Evolutionary conservation across 2,888 invertebrate genomes (phyloP).

Genomic region (Agrotis ipsilon): DNA sequence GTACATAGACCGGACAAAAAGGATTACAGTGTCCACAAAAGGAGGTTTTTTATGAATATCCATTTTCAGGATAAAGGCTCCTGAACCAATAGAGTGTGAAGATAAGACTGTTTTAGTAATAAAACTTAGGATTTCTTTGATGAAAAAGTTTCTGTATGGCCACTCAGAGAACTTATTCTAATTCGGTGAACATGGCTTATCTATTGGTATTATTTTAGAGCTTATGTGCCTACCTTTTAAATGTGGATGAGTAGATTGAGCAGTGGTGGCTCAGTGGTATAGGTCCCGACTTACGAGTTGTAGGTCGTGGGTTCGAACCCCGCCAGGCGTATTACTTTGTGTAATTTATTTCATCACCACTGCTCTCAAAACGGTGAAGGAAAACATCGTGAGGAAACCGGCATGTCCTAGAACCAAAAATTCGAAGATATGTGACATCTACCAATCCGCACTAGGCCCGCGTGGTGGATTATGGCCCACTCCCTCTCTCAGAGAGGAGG

Average conservation of each 20-base stretch:
- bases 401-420: too few relatives aligned
- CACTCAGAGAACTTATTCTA: conserved; percentile 30
- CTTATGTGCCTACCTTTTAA: not conserved
- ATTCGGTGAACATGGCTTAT: conserved; percentile 41
- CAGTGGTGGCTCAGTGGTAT: too few relatives aligned
- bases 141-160: conserved; percentile 39
- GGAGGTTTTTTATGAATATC: conserved; percentile 59
- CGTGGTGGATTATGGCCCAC: too few relatives aligned
- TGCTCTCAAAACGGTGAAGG: too few relatives aligned
- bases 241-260: conserved; percentile 9
- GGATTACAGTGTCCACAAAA: conserved; percentile 60
- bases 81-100: conserved; percentile 69
- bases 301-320: too few relatives aligned
- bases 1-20: conserved; percentile 46
- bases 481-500: too few relatives aligned
- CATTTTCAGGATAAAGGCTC: conserved; percentile 56
- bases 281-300: too few relatives aligned
- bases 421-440: too few relatives aligned
- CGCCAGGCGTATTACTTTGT: too few relatives aligned
- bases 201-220: conserved; percentile 41
- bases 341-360: too few relatives aligned
- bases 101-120: conserved; percentile 64
- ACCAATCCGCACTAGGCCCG: too few relatives aligned
- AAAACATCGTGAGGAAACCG: too few relatives aligned
- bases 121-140: conserved; percentile 57